Conservation (phyloP, 1,140 invertebrate species). For the Metopolophium dirhodum region DNA sequence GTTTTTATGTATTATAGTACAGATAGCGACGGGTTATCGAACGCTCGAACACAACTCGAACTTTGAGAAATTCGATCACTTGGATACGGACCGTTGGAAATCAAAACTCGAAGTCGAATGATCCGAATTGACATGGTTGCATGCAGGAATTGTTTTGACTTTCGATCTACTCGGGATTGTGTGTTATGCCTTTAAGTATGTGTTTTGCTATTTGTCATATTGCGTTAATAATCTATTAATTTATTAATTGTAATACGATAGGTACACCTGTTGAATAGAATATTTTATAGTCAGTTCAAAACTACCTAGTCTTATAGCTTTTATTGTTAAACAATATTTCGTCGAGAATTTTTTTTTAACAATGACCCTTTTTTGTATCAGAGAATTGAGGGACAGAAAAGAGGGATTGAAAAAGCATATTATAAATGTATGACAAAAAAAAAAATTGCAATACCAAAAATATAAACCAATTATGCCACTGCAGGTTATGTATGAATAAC, state of each 20-base stretch:
- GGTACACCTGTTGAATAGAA: no score
- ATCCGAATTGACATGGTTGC: neutral
- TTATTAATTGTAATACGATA: no score
- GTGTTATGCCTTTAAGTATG: no score
- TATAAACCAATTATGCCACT: neutral
- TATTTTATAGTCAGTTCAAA: neutral
- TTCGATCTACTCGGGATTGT: no score
- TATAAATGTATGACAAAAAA: neutral
- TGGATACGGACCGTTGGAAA: neutral
- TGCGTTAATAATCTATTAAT: no score
- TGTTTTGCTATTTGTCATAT: no score
- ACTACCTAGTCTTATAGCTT: no score
- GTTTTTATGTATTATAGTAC: neutral
- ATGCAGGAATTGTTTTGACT: neutral
- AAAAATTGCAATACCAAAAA: neutral
- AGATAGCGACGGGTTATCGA: neutral
- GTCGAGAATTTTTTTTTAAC: neutral
- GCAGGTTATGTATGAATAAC: neutral
- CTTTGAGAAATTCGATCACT: neutral
- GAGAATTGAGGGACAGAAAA: neutral
- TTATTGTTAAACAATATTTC: neutral
- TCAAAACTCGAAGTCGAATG: neutral
- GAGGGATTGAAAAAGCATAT: neutral
- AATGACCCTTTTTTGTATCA: neutral
- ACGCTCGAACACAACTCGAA: neutral